Evolutionary conservation across 2,888 invertebrate genomes (phyloP).

Genomic region (Ormia ochracea): DNA sequence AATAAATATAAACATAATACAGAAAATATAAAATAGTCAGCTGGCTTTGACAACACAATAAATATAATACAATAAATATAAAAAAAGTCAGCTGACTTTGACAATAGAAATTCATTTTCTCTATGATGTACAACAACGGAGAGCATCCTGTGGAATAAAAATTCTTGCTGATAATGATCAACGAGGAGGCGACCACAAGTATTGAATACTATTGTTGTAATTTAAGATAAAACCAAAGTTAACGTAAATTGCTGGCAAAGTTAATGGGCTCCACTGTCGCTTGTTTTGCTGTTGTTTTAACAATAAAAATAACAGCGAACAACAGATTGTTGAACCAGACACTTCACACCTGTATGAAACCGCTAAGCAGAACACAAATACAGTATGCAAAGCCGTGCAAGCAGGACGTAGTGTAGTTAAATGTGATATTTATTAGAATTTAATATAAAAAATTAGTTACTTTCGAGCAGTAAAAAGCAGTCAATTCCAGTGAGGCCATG

Average conservation of each 20-base stretch:
- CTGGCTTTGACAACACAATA: neutral
- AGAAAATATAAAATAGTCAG: too few relatives aligned
- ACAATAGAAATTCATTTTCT: too few relatives aligned
- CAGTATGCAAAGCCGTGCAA: neutral
- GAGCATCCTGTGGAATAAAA: neutral
- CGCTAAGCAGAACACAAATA: neutral
- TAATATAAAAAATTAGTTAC: conserved; percentile 32
- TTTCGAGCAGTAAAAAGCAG: neutral
- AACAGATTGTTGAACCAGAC: conserved; percentile 23
- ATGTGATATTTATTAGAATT: conserved; percentile 45
- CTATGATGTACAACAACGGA: neutral
- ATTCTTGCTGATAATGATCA: neutral
- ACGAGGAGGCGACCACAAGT: neutral
- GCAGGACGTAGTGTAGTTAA: conserved; percentile 22
- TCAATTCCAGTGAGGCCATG: conserved; percentile 44
- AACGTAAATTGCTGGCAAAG: conserved; percentile 13
- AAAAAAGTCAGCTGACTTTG: too few relatives aligned
- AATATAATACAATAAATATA: too few relatives aligned
- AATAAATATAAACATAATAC: too few relatives aligned
- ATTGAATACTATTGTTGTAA: conserved; percentile 31
- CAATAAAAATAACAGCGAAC: conserved; percentile 27
- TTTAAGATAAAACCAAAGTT: conserved; percentile 55
- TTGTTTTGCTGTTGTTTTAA: neutral
- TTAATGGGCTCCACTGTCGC: conserved; percentile 27
- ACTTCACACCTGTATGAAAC: neutral